phyloP scores from a whole-genome alignment of 2,888 invertebrate genomes.

The Diarsia brunnea region DNA sequence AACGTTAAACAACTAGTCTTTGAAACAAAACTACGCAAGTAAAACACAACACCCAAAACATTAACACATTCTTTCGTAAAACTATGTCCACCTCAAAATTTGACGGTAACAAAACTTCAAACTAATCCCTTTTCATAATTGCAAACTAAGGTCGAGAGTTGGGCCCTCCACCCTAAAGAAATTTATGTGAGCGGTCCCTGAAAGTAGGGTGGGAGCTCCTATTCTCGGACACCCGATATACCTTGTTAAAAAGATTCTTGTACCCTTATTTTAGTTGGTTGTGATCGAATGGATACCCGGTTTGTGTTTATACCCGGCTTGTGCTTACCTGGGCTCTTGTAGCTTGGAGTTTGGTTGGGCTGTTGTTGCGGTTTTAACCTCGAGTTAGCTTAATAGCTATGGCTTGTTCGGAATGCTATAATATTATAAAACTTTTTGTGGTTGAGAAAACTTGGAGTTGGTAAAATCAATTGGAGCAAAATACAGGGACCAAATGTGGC shows the following conservation, averaged over 20 bases:
- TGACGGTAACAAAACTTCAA: conserved; percentile 20
- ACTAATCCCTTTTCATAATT: conserved; percentile 43
- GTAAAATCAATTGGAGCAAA: too few species aligned
- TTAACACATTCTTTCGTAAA: conserved; percentile 23
- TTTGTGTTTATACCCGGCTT: conserved; percentile 19
- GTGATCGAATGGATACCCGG: conserved; percentile 20
- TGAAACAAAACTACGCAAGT: not conserved
- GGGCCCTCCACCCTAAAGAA: conserved; percentile 29
- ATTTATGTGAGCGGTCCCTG: conserved; percentile 42
- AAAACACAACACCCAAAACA: conserved; percentile 7
- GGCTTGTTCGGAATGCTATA: not conserved
- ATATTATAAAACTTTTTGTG: not conserved
- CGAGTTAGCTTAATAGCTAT: not conserved
- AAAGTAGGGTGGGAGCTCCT: conserved; percentile 40
- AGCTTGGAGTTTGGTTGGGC: not conserved
- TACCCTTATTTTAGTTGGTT: conserved; percentile 34
- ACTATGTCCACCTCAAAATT: conserved; percentile 45
- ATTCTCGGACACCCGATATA: conserved; percentile 51
- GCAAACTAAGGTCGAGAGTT: conserved; percentile 34
- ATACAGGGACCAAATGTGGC: too few species aligned
- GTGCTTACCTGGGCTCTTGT: not conserved
- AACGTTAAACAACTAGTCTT: not conserved
- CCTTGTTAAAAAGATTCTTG: conserved; percentile 46
- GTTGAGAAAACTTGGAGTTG: not conserved
- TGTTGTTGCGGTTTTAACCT: not conserved